A percentile compares a stretch with the other conserved stretches of the same genome.
These are phyloP conservation scores for Aurelia sp. DNA, from an alignment of 30 jellyfish, hydroid and myxozoan species.

Conservation along the genomic window DNA sequence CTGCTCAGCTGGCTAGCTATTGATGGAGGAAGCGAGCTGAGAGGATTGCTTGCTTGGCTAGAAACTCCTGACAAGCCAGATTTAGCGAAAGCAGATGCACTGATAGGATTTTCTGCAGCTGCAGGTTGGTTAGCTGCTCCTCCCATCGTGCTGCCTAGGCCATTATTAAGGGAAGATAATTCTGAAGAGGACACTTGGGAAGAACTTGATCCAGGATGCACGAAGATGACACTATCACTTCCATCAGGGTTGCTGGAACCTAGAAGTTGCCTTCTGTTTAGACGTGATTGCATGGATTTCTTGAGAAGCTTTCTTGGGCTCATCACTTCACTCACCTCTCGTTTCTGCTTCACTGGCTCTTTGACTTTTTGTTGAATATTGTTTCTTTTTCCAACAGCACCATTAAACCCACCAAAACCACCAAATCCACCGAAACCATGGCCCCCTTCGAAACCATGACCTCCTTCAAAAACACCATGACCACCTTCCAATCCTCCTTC, in stretches of 20 bases:
- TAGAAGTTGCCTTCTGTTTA: conserved; percentile 86
- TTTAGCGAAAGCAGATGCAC: conserved; percentile 84
- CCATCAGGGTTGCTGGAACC: conserved; percentile 88
- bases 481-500: conserved; percentile 69
- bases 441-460: conserved; percentile 61
- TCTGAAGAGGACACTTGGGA: conserved; percentile 77
- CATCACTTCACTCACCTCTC: conserved; percentile 56
- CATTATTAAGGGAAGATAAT: conserved; percentile 45
- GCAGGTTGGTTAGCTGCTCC: conserved; percentile 45
- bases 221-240: conserved; percentile 95
- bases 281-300: conserved; percentile 53
- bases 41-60: conserved; percentile 17
- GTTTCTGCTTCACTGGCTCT: conserved; percentile 18
- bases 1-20: conserved; percentile 51
- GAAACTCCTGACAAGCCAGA: conserved; percentile 86
- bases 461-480: conserved; percentile 52
- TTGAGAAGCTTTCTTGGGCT: conserved; percentile 65
- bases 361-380: conserved; percentile 3
- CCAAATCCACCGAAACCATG: conserved; percentile 62
- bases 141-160: conserved; percentile 48
- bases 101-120: conserved; percentile 44
- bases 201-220: conserved; percentile 88
- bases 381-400: conserved; percentile 40
- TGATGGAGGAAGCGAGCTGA: conserved; percentile 10
- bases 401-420: conserved; percentile 59